A percentile compares a stretch with the other conserved stretches of the same genome.
phyloP scores from a whole-genome alignment of 2,113 vertebrate species.

The Atrichornis clamosus region DNA sequence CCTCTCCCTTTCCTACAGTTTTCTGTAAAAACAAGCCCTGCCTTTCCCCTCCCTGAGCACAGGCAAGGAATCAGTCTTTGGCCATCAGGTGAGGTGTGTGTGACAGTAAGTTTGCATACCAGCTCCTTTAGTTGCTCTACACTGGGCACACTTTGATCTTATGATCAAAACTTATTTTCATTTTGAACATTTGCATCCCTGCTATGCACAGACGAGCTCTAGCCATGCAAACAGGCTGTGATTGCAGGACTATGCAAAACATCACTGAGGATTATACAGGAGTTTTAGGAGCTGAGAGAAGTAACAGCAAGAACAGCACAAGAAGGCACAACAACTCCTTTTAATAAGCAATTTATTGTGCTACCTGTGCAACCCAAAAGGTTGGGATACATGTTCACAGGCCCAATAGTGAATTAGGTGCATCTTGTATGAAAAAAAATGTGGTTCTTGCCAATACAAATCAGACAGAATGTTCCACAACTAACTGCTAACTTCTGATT shows the following conservation, averaged over 20 bases:
- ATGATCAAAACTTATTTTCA: background rate
- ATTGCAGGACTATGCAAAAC: background rate
- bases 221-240: background rate
- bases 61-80: background rate
- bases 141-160: slow-evolving; percentile 36
- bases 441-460: background rate
- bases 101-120: background rate
- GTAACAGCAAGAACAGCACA: background rate
- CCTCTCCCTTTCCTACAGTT: background rate
- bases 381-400: background rate
- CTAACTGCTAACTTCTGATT: background rate
- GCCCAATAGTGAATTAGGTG: background rate
- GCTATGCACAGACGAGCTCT: background rate
- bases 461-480: background rate
- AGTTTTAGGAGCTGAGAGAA: background rate
- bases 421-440: background rate
- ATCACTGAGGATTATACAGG: background rate
- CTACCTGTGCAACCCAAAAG: no score
- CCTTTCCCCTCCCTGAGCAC: background rate
- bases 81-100: background rate
- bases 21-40: background rate
- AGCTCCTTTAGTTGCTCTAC: background rate
- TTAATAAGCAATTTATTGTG: background rate
- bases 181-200: slow-evolving; percentile 34
- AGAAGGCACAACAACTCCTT: background rate